Base-by-base conservation (phyloP, 2,797 vertebrate genomes). In the Sebastes kiyomatsui region DNA sequence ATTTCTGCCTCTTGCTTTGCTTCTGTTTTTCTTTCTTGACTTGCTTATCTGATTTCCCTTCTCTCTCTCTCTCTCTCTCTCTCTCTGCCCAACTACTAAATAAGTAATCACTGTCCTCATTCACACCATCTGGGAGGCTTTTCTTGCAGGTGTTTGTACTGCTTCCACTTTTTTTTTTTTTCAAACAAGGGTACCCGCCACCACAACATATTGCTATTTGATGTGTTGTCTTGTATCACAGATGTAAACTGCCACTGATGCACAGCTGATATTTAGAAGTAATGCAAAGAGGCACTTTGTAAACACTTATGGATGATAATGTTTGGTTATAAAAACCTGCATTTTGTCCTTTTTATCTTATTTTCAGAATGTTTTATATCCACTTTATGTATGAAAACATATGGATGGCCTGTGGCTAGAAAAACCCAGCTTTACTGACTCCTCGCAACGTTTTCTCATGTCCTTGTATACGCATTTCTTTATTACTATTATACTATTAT, bases 91-190 rank as follows among this genome's bases (percentile, higher is more conserved):
- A 67, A 2, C 80, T 84, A 65, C 82, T 94, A 86, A 93, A 94
- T 93, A 93, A 93, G 88, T 94, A 83, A 94, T 94, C 87, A 85
- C 82, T 90, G 92, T 94, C 89, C 93, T 93, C 90, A 85, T 93
- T 94, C 88, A 83, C 88, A 87, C 94, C 94, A 94, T 94, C 93
- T 94, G 93, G 89, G 90, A 90, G 80, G 42, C 61, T 75, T 78
- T 83, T 82, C 77, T 77, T 81, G 85, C 85, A 91, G 90, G 91
- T 93, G 88, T 83, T 86, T 88, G 75, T 67, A 35, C 78, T 72
- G 79, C 75, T 78, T 79, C 38, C 52, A 18, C 71, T 56, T 73
- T 80, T 82, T 67, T 59, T 20, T 64, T 25, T 77, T 67, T 75
- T 64, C n/a, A 25, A 54, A 86, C 77, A 75, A 49, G 58, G 12